These are phyloP conservation scores for Maccullochella peelii DNA, from an alignment of 2,113 vertebrate genomes.

Conservation along the genomic window DNA sequence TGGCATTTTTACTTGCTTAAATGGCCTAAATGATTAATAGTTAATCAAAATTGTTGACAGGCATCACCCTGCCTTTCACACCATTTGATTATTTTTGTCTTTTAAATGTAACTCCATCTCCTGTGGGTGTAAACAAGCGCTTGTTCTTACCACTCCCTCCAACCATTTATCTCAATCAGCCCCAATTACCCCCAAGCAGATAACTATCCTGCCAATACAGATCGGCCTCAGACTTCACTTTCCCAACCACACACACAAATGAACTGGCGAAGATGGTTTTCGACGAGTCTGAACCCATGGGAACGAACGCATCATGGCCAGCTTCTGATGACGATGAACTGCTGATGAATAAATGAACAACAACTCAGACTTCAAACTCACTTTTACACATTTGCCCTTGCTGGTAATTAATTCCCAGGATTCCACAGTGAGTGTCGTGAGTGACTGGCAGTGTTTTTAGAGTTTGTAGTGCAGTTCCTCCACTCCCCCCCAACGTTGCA, in stretches of 20 bases:
- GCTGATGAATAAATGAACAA: constrained; percentile 69
- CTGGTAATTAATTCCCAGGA: constrained; percentile 74
- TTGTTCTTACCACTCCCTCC: constrained; percentile 26
- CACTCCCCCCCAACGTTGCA: background rate
- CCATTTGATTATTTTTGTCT: background rate
- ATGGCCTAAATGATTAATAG: background rate
- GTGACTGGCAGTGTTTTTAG: constrained; percentile 29
- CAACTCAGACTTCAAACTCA: constrained; percentile 41
- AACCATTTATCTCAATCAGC: constrained; percentile 41
- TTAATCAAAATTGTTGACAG: background rate
- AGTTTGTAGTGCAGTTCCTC: constrained; percentile 22
- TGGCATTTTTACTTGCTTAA: too few relatives aligned
- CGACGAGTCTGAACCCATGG: background rate
- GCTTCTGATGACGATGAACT: constrained; percentile 30
- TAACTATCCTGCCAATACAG: constrained; percentile 50
- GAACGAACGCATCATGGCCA: constrained; percentile 43
- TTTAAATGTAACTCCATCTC: constrained; percentile 15
- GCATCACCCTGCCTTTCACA: background rate
- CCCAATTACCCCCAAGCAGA: constrained; percentile 38
- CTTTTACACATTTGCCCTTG: constrained; percentile 52
- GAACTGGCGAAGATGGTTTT: constrained; percentile 38
- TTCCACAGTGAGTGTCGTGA: constrained; percentile 37
- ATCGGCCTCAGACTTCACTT: background rate
- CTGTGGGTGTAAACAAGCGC: constrained; percentile 5
- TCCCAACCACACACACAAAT: constrained; percentile 19